Conservation (phyloP, 2,113 vertebrate species). For the Ctenodactylus gundi region DNA sequence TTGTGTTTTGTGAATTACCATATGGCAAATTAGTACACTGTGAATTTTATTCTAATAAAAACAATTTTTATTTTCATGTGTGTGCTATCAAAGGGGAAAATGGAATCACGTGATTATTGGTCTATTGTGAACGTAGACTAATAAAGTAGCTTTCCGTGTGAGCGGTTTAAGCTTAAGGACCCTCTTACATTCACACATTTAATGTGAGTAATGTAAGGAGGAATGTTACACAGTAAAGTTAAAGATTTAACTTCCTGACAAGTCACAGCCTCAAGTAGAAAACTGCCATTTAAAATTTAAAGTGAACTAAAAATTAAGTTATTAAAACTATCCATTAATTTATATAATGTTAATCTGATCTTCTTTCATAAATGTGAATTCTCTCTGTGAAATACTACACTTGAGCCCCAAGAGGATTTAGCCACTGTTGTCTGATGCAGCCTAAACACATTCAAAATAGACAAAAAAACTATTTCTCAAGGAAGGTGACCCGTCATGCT, state of each 20-base stretch:
- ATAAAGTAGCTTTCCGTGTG: constrained; percentile 28
- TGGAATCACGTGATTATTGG: neutral
- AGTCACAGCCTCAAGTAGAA: constrained; percentile 8
- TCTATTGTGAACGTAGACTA: neutral
- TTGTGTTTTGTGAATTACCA: neutral
- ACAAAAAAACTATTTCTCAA: neutral
- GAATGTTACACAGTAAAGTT: neutral
- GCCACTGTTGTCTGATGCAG: neutral
- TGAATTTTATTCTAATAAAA: constrained; percentile 2
- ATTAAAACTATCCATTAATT: neutral
- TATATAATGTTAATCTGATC: neutral
- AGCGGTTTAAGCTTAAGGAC: too few relatives aligned
- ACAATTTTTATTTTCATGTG: neutral
- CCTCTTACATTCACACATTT: neutral
- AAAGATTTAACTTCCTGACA: neutral
- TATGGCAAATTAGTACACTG: constrained; percentile 40
- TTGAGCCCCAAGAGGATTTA: neutral
- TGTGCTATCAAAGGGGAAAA: constrained; percentile 25
- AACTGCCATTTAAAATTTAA: constrained; percentile 9
- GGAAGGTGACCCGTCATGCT: neutral
- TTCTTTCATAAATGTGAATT: constrained; percentile 20
- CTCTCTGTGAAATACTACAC: neutral
- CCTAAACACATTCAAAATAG: neutral
- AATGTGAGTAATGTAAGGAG: too few relatives aligned
- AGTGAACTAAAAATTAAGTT: neutral